Evolutionary conservation across 2,797 vertebrate species (phyloP).

Genomic region (Helarctos malayanus): DNA sequence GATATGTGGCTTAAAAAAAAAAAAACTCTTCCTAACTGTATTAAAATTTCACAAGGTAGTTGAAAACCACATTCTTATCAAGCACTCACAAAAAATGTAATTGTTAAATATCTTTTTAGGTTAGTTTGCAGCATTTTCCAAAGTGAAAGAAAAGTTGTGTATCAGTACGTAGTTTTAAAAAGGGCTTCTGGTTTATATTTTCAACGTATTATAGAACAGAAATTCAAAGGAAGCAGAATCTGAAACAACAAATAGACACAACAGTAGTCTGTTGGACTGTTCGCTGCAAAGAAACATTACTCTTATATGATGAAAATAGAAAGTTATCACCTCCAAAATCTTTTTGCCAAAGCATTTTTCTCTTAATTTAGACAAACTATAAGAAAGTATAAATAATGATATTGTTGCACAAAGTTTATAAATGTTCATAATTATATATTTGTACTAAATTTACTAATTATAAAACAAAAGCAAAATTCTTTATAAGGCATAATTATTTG

Average conservation of each 20-base stretch:
- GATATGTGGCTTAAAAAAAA: conserved; percentile 77
- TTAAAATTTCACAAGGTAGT: conserved; percentile 86
- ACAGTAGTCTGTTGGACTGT: not conserved
- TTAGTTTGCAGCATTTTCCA: conserved; percentile 80
- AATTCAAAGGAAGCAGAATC: conserved; percentile 77
- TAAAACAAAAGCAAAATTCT: not conserved
- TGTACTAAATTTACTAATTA: not conserved
- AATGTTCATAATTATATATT: not conserved
- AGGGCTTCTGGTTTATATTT: conserved; percentile 83
- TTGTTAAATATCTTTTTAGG: conserved; percentile 83
- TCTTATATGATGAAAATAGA: conserved; percentile 18
- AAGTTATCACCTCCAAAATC: not conserved
- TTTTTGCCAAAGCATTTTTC: not conserved
- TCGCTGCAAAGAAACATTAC: not conserved
- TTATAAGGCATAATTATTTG: not conserved
- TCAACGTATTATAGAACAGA: conserved; percentile 84
- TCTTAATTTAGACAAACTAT: not conserved
- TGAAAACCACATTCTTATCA: conserved; percentile 90
- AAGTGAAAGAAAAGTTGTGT: conserved; percentile 75
- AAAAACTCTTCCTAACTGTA: conserved; percentile 86
- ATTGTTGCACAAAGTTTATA: not conserved
- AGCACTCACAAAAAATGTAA: conserved; percentile 77
- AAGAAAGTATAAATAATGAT: not conserved
- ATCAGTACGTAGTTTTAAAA: conserved; percentile 50
- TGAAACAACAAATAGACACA: conserved; percentile 70